Conservation (phyloP, 2,113 vertebrate genomes). For the Chaetodon trifascialis region DNA sequence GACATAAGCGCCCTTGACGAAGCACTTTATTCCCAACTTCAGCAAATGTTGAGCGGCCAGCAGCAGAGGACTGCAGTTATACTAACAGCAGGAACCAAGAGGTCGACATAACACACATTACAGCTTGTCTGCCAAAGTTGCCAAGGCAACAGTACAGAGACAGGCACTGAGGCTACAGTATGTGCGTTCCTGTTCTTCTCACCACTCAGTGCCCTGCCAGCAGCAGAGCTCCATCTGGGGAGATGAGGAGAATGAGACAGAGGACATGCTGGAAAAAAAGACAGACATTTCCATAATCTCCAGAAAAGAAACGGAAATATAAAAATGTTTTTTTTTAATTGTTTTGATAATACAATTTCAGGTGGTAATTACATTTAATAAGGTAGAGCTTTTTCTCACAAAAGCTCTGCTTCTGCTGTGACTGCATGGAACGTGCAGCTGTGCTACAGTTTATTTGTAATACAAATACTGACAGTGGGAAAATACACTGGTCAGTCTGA, state of each 20-base stretch:
- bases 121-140: conserved; percentile 59
- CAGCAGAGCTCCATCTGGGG: conserved; percentile 26
- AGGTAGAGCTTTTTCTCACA: not conserved
- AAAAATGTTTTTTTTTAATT: not conserved
- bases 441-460: not conserved
- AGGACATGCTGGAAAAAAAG: not conserved
- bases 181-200: conserved; percentile 40
- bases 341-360: not conserved
- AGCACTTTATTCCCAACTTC: conserved; percentile 25
- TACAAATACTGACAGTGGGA: not conserved
- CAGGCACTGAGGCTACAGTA: conserved; percentile 31
- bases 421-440: not conserved
- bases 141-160: conserved; percentile 71
- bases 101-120: conserved; percentile 60
- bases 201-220: conserved; percentile 37
- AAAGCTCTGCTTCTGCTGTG: not conserved
- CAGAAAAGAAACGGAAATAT: not conserved
- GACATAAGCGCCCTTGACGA: conserved; percentile 5
- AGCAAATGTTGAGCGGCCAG: conserved; percentile 19
- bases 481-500: not conserved
- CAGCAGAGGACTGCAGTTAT: conserved; percentile 42
- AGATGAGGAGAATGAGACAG: conserved; percentile 15
- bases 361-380: not conserved
- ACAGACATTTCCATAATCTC: not conserved
- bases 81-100: conserved; percentile 51